phyloP scores from a whole-genome alignment of 2,113 vertebrate genomes.

The Phaetusa simplex region DNA sequence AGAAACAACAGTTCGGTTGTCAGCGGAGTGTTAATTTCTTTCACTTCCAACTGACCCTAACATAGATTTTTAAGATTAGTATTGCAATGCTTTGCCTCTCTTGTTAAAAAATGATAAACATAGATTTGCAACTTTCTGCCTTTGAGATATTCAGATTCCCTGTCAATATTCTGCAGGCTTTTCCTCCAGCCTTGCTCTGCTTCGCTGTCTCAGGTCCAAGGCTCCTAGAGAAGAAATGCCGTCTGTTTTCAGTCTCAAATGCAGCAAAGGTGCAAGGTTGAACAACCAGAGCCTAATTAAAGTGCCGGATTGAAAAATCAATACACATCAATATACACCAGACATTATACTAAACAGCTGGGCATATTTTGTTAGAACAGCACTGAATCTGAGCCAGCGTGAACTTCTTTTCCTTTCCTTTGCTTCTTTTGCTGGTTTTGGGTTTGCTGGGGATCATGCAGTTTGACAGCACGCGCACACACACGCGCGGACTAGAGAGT shows the following conservation, averaged over 20 bases:
- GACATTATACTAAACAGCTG: constrained; percentile 59
- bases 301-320: constrained; percentile 53
- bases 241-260: constrained; percentile 31
- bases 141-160: constrained; percentile 62
- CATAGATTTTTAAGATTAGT: constrained; percentile 57
- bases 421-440: not conserved
- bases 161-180: constrained; percentile 55
- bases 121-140: constrained; percentile 46
- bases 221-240: not conserved
- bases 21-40: constrained; percentile 67
- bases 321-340: constrained; percentile 58
- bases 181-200: constrained; percentile 2
- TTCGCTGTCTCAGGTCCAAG: not conserved
- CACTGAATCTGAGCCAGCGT: not conserved
- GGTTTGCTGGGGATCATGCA: not conserved
- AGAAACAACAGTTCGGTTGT: constrained; percentile 75
- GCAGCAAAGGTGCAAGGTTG: constrained; percentile 58
- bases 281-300: constrained; percentile 70
- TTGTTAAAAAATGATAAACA: constrained; percentile 56
- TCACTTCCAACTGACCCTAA: constrained; percentile 76
- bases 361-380: constrained; percentile 57
- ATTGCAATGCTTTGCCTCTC: constrained; percentile 35
- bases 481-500: not conserved
- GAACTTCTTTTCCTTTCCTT: not conserved
- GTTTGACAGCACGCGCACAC: not conserved